Conservation (phyloP, 2,888 invertebrate species). For the Himalopsyche anomala region DNA sequence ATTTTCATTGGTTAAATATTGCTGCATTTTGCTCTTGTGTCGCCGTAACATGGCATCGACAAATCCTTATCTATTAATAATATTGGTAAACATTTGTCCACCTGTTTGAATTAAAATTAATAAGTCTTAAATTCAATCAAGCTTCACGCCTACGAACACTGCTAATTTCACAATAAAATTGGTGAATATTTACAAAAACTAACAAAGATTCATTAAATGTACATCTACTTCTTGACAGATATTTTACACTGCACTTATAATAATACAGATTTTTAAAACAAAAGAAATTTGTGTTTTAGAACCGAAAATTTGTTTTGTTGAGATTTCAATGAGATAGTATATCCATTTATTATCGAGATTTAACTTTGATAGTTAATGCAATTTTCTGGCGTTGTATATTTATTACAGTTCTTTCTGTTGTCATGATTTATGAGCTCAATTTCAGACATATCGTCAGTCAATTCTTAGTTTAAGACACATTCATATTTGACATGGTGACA, state of each 20-base stretch:
- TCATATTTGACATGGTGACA: too few species aligned
- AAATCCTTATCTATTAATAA: not conserved
- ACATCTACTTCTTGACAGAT: not conserved
- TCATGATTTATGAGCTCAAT: too few species aligned
- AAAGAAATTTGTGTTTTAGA: not conserved
- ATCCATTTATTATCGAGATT: not conserved
- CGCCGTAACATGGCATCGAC: conserved; percentile 35
- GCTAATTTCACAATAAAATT: not conserved
- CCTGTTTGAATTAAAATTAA: conserved; percentile 50
- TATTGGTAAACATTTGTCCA: conserved; percentile 64
- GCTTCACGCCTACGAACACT: not conserved
- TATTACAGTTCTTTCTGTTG: too few species aligned
- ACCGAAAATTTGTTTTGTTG: not conserved
- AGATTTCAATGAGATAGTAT: conserved; percentile 17
- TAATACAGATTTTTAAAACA: not conserved
- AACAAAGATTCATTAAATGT: not conserved
- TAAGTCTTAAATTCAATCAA: conserved; percentile 36
- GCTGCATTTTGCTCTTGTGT: conserved; percentile 54
- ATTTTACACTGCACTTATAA: not conserved
- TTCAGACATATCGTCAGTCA: too few species aligned
- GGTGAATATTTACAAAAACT: not conserved
- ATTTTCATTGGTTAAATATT: conserved; percentile 48
- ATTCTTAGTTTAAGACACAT: too few species aligned
- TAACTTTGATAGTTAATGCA: not conserved
- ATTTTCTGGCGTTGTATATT: too few species aligned